Evolutionary conservation across 1,140 invertebrate species (phyloP), one percentile per base, ranked within the genome.

Genomic region (Littorina saxatilis): DNA sequence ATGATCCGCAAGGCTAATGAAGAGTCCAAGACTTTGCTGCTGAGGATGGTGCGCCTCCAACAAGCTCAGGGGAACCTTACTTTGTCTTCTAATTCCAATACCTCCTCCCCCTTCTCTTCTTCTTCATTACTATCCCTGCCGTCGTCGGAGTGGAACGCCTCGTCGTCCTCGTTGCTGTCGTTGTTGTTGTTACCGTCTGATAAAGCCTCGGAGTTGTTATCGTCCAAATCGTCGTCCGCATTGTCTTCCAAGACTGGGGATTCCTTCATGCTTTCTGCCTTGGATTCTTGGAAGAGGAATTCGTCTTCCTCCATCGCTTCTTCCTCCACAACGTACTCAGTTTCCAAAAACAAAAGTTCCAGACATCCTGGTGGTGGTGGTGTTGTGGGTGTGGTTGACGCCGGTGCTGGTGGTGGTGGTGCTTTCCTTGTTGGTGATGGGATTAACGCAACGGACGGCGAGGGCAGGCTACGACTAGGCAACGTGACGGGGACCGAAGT

Each of bases 1-100:
- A 23, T 84, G 15, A 84, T 82, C 76, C 70, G 43, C 27, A 50
- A 58, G 35, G 80, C 80, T 39, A 79, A 23, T 61, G 15, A 39
- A 63, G 82, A 80, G 73, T 52, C 63, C 40, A 43, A 43, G 52
- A 61, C 52, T 13, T 15, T 66, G 58, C 17, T 35, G 80, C n/a
- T 58, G 15, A 35, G n/a, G 23, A 37, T 9, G 35, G 55, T 39
- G 15, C 32, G n/a, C 37, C 76, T 40, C 15, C 70, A 73, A 37
- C 7, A 5, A 47, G 43, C 43, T 47, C 43, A 47, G 43, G 35
- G 37, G 37, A 73, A 73, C 37, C 0, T 15, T 3, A 40, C 17
- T 5, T 2, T 37, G 40, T 68, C 32, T 35, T 39, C 68, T 17
- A 37, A 23, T 5, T 13, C n/a, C 61, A 63, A 32, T 15, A 32